Evolutionary conservation across 2,888 invertebrate genomes (phyloP).

Genomic region (Lomographa bimaculata): DNA sequence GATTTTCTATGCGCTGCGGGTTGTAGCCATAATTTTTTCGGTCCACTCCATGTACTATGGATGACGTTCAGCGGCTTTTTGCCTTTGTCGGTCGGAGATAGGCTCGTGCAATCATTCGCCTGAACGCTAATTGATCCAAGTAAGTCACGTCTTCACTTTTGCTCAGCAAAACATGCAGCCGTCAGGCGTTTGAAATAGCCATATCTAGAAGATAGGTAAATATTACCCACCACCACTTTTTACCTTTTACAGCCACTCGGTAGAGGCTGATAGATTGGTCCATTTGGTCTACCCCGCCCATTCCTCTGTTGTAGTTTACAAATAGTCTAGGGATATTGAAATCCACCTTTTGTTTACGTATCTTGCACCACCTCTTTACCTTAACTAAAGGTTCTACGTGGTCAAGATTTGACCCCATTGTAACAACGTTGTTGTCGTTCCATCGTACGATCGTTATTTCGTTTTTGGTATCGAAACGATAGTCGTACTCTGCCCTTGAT

Average conservation of each 20-base stretch:
- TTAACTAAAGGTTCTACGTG: not conserved
- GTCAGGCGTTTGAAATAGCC: no score
- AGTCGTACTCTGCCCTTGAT: constrained; percentile 2
- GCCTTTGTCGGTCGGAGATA: not conserved
- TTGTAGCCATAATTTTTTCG: constrained; percentile 10
- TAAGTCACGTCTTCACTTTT: not conserved
- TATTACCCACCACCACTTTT: constrained; percentile 38
- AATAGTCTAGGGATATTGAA: constrained; percentile 33
- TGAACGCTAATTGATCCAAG: not conserved
- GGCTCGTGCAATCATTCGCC: not conserved
- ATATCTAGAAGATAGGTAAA: constrained; percentile 2
- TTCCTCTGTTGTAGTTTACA: constrained; percentile 33
- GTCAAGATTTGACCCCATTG: constrained; percentile 23
- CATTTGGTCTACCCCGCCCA: no score
- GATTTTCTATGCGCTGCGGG: constrained; percentile 28
- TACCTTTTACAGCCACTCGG: constrained; percentile 26
- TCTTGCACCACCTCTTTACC: not conserved
- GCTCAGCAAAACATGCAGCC: constrained; percentile 5
- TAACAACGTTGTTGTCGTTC: constrained; percentile 37
- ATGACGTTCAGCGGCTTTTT: not conserved
- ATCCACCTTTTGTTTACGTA: constrained; percentile 26
- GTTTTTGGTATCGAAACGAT: constrained; percentile 28
- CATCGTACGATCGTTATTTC: constrained; percentile 34
- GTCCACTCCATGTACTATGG: not conserved
- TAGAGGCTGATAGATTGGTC: constrained; percentile 34